Evolutionary conservation across 1,140 invertebrate genomes (phyloP), one percentile per base, ranked within the genome.

Genomic region (Antheraea mylitta): DNA sequence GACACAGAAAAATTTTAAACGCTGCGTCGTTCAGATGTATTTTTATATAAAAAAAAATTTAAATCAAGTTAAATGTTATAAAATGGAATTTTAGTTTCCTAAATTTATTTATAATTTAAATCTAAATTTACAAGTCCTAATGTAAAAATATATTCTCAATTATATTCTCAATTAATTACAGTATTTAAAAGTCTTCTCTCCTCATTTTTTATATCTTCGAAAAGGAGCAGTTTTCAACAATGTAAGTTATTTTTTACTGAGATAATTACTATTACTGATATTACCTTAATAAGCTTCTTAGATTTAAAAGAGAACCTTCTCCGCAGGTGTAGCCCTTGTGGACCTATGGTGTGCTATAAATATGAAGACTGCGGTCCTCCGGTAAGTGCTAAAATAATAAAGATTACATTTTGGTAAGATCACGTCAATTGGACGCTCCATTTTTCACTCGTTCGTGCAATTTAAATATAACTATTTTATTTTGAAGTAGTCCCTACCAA

Each of bases 281-380:
- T 42, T 64, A 64, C 16, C 42, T 9, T 19, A 53, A 53, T 53
- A 42, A 10, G 38, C 16, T 42, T 42, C 38, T 7, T 36, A 30
- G 48, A 59, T 58, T 16, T 48, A 48, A 66, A 16, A 30, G 16
- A 64, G 66, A 30, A 42, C 66, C n/a, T 69, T 70, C 18, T 9
- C 86, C 83, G 63, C 67, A 91, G 88, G 87, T 90, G 89, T 82
- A 83, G 83, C 8, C 89, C 89, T 19, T 90, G 89, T 81, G 89
- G 89, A 62, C 87, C 89, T 62, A 89, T 90, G 87, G 85, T 91
- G 66, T 91, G 89, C 67, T 92, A 91, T 69, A 92, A 87, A 83
- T 92, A 92, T 71, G 89, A 92, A 83, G 90, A 92, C 71, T 87
- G 86, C 66, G 91, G 91, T 71, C 85, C 85, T 61, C 80, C 87